A percentile compares a stretch with the other conserved stretches of the same genome.
Conservation (phyloP, 2,888 invertebrate species). For the Pachymerium ferrugineum region DNA sequence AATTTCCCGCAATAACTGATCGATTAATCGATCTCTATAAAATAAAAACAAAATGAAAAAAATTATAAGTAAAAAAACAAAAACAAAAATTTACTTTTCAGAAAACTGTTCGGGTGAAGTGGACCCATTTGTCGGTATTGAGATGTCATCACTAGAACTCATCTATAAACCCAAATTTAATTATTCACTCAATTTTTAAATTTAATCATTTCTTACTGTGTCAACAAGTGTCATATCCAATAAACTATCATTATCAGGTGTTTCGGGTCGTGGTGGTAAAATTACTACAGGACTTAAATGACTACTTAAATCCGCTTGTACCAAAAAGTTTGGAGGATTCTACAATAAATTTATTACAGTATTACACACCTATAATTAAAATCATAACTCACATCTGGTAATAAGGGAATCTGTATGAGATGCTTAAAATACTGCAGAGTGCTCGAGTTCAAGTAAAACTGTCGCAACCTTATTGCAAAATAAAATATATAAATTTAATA, state of each 20-base stretch:
- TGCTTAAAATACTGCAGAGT: constrained; percentile 96
- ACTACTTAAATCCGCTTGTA: constrained; percentile 83
- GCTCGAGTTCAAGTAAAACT: constrained; percentile 87
- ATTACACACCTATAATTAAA: neutral
- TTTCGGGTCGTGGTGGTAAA: constrained; percentile 60
- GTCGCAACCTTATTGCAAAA: constrained; percentile 56
- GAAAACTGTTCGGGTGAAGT: constrained; percentile 52
- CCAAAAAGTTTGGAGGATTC: constrained; percentile 89
- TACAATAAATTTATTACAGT: constrained; percentile 42
- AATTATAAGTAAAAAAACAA: neutral
- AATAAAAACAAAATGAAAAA: neutral
- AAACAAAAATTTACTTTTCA: constrained; percentile 47
- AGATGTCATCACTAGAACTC: constrained; percentile 38
- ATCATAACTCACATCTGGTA: constrained; percentile 66
- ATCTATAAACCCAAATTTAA: neutral
- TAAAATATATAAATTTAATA: neutral
- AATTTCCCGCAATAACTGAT: constrained; percentile 58
- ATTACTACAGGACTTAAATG: constrained; percentile 91
- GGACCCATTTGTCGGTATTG: constrained; percentile 49
- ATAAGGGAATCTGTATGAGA: constrained; percentile 81
- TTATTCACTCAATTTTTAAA: neutral
- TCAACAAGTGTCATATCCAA: constrained; percentile 54
- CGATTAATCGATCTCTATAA: constrained; percentile 67
- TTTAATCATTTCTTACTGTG: constrained; percentile 39
- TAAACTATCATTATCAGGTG: constrained; percentile 48